Evolutionary conservation across 2,888 invertebrate genomes (phyloP), one percentile per base, ranked within the genome.

Genomic region (Microctonus aethiopoides): DNA sequence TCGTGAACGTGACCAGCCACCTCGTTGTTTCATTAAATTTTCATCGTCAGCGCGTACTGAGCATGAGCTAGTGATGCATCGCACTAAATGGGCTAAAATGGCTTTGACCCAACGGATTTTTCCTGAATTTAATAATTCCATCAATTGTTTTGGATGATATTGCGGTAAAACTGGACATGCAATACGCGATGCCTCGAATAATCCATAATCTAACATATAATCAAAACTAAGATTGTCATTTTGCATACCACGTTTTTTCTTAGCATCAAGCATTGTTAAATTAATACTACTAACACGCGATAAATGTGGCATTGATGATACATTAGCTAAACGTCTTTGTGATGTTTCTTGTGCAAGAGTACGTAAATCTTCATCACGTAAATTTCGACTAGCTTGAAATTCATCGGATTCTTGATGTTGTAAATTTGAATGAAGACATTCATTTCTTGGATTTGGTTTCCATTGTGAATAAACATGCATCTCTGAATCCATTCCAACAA

Each of bases 401-500:
- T 95, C 95, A 74, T 93, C 93, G 0, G 91, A 87, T 74, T 92
- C 92, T 86, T 92, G 87, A 65, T 85, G 86, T 56, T 84, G 83
- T 0, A 86, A 73, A 60, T 80, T 83, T 10, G 84, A 85, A 20
- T 84, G 85, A 22, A 82, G 81, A 46, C 84, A 85, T 9, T 86
- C 86, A 54, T 80, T 85, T 26, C 82, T 84, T 3, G 87, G 86
- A 79, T 92, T 91, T 0, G 95, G 94, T 81, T 95, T 95, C 99
- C 99, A 99, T 83, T 99, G 99, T 0, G 98, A 97, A 85, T 98
- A 99, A 0, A 99, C 98, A 82, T 99, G 98, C 97, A 99, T 98
- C 86, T 99, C 99, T 2, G 98, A 98, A 85, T 99, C 98, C 98
- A 99, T 98, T 1, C 99, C 99, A 1, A 99, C 98, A 0, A 99